Evolutionary conservation across 2,113 vertebrate genomes (phyloP).

Genomic region (Sakesphorus luctuosus): DNA sequence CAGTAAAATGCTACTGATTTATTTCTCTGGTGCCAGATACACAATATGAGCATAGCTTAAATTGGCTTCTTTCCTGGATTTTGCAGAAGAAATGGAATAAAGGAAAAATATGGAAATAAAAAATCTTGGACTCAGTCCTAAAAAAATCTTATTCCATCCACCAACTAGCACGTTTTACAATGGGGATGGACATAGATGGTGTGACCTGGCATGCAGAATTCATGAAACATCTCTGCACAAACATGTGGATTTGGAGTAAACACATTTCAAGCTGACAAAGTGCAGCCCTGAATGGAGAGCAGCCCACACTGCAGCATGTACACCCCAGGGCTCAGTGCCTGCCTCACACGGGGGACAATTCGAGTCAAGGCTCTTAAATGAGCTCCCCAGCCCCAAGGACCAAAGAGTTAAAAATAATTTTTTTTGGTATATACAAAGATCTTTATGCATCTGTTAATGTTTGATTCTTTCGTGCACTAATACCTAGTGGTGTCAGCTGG

Average conservation of each 20-base stretch:
- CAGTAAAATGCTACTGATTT: constrained; percentile 30
- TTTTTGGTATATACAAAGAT: not conserved
- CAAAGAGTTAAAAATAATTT: not conserved
- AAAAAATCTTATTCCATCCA: not conserved
- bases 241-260: not conserved
- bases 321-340: not conserved
- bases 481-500: not conserved
- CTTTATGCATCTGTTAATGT: accelerated
- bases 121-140: not conserved
- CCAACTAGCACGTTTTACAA: not conserved
- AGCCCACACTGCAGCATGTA: not conserved
- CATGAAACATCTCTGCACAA: not conserved
- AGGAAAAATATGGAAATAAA: not conserved
- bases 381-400: not conserved
- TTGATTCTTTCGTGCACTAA: not conserved
- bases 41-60: constrained; percentile 18
- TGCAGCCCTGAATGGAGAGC: not conserved
- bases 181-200: not conserved
- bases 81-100: not conserved
- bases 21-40: constrained; percentile 26
- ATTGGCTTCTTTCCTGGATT: constrained; percentile 7
- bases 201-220: not conserved
- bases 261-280: not conserved
- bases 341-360: not conserved
- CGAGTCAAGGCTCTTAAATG: not conserved